Conservation (phyloP, 1,140 invertebrate species). For the Polypedilum vanderplanki region DNA sequence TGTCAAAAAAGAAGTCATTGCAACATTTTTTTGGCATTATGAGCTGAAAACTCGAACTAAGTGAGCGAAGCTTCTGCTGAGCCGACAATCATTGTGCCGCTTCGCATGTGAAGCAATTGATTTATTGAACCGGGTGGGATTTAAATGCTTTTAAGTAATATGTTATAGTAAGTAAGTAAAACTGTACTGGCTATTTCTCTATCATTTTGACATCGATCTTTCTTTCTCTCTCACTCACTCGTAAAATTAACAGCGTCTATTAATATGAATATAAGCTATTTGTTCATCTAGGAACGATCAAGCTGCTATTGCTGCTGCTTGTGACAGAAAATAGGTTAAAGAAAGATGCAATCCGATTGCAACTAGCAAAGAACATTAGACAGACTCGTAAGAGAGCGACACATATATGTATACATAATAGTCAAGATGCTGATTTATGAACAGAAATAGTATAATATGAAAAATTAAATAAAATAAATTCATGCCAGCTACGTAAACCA, state of each 20-base stretch:
- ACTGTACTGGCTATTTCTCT: slow-evolving; percentile 17
- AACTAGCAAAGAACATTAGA: no score
- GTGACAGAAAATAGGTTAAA: no score
- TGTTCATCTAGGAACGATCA: not conserved
- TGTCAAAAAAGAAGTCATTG: not conserved
- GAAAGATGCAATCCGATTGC: no score
- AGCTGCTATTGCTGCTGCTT: no score
- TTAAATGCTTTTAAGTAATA: not conserved
- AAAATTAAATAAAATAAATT: slow-evolving; percentile 22
- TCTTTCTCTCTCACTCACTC: no score
- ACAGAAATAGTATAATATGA: not conserved
- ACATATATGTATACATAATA: not conserved
- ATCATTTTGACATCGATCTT: slow-evolving; percentile 12
- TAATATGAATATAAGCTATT: not conserved
- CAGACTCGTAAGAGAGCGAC: not conserved
- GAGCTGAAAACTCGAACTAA: not conserved
- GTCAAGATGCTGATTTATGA: not conserved
- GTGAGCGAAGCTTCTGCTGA: not conserved
- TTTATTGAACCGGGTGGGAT: slow-evolving; percentile 3
- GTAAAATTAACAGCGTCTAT: not conserved
- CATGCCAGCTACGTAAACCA: slow-evolving; percentile 22
- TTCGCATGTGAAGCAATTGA: not conserved
- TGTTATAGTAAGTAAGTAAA: not conserved
- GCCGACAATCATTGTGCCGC: not conserved
- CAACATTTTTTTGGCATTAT: slow-evolving; percentile 5